These are phyloP conservation scores for Clupea harengus DNA, from an alignment of 2,113 vertebrate genomes.

Conservation along the genomic window DNA sequence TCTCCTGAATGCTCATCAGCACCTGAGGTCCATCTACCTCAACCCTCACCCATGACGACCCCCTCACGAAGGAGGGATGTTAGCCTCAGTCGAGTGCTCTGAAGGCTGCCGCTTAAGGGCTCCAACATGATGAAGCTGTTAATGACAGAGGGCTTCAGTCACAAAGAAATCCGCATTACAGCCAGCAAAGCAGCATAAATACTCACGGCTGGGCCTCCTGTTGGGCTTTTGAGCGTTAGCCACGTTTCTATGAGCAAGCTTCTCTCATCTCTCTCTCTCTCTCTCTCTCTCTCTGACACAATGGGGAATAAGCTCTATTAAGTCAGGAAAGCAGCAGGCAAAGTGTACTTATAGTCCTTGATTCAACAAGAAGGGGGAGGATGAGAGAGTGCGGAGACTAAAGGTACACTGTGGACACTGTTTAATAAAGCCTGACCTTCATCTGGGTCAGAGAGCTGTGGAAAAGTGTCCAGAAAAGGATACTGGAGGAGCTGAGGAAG, in stretches of 20 bases:
- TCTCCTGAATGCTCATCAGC: background rate
- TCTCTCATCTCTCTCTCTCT: background rate
- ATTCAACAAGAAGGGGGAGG: background rate
- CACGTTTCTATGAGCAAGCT: background rate
- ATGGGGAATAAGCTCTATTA: background rate
- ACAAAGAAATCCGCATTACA: background rate
- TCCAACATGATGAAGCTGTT: background rate
- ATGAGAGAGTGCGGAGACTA: background rate
- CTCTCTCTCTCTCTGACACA: background rate
- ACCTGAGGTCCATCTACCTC: background rate
- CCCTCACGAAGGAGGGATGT: background rate
- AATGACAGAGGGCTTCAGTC: background rate
- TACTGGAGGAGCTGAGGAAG: background rate
- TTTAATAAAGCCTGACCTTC: constrained; percentile 6
- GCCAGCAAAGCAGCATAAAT: background rate
- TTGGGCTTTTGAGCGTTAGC: background rate
- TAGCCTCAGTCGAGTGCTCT: background rate
- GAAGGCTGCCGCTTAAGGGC: background rate
- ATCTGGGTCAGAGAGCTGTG: background rate
- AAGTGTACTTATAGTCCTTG: background rate
- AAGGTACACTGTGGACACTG: background rate
- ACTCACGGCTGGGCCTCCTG: background rate
- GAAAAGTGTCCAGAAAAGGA: background rate
- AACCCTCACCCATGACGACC: too few relatives aligned
- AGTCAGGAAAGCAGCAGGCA: background rate